phyloP scores from a whole-genome alignment of 2,797 vertebrate genomes.

The Malurus leucopterus region DNA sequence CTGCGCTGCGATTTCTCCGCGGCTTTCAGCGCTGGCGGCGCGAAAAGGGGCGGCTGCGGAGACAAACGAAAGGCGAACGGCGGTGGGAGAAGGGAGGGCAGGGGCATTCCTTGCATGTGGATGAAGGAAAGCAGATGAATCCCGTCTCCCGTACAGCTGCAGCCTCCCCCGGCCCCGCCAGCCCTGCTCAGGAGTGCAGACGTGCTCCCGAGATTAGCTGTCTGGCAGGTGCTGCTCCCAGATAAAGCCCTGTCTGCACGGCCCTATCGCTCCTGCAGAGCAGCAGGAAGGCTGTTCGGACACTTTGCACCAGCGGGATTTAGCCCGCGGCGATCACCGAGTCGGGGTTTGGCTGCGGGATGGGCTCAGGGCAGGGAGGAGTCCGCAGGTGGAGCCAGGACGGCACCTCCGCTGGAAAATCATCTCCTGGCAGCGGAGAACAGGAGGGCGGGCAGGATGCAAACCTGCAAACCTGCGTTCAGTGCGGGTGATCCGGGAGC shows the following conservation, averaged over 20 bases:
- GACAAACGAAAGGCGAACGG: neutral
- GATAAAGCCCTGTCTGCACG: neutral
- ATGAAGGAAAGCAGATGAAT: neutral
- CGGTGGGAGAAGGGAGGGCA: neutral
- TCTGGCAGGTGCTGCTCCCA: neutral
- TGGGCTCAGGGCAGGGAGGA: neutral
- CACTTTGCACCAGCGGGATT: rapidly evolving
- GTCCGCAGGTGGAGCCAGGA: neutral
- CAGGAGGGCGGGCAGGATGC: neutral
- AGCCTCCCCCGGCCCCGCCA: neutral
- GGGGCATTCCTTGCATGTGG: neutral
- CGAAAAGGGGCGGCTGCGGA: neutral
- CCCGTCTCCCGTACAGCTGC: neutral
- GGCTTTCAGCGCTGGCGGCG: neutral
- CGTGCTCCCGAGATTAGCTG: neutral
- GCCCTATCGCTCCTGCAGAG: neutral
- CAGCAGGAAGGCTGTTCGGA: neutral
- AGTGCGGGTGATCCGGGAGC: neutral
- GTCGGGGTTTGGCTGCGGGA: neutral
- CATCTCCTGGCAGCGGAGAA: neutral
- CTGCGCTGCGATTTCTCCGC: neutral
- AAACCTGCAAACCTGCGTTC: neutral
- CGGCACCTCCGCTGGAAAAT: neutral
- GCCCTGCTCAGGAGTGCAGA: neutral
- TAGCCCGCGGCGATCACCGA: rapidly evolving